Evolutionary conservation across 1,140 invertebrate genomes (phyloP).

Genomic region (Argopecten irradians): DNA sequence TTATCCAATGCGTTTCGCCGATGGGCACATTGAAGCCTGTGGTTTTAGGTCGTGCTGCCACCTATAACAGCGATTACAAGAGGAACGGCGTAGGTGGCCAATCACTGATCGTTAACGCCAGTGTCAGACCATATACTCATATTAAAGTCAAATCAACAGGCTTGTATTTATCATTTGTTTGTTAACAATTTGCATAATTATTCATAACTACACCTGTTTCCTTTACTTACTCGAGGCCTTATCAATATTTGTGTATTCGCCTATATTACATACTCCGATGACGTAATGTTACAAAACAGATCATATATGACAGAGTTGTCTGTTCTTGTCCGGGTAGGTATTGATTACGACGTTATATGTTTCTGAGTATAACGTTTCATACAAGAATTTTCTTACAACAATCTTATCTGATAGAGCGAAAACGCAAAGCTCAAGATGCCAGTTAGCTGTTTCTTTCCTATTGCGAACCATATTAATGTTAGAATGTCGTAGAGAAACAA

Average conservation of each 20-base stretch:
- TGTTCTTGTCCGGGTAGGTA: no score
- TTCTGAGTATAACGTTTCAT: no score
- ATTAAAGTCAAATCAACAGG: neutral
- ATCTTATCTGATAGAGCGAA: no score
- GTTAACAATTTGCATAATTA: neutral
- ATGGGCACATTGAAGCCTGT: neutral
- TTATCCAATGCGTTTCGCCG: neutral
- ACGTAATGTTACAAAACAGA: neutral
- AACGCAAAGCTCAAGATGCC: no score
- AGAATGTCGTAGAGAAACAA: no score
- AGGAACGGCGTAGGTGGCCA: neutral
- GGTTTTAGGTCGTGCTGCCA: neutral
- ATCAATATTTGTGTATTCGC: neutral
- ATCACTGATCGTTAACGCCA: neutral
- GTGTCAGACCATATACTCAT: neutral
- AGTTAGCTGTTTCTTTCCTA: no score
- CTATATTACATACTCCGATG: neutral
- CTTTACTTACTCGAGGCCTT: neutral
- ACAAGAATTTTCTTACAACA: no score
- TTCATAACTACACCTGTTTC: neutral
- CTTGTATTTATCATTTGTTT: neutral
- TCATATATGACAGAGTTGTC: no score
- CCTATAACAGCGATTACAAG: neutral
- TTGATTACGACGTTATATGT: no score
- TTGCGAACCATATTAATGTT: no score